A percentile compares a stretch with the other conserved stretches of the same genome.
These are phyloP conservation scores for Naso thynnoides DNA, from an alignment of 2,797 vertebrate species.

Conservation along the genomic window DNA sequence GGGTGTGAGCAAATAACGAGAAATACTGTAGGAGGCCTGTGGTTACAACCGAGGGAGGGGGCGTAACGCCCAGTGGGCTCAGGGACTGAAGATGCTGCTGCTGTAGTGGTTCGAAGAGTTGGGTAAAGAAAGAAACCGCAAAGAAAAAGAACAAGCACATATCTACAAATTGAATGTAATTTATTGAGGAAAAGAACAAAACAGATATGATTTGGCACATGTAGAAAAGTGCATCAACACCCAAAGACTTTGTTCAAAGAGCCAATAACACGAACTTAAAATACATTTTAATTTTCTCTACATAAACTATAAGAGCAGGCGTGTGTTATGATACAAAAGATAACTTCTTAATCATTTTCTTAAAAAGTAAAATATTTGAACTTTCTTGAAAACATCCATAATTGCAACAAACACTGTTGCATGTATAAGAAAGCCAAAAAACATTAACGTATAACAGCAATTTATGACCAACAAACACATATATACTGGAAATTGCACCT, in stretches of 20 bases:
- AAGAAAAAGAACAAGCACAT: not conserved
- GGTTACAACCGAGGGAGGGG: conserved; percentile 39
- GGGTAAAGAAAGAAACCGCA: no score
- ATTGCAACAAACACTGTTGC: conserved; percentile 28
- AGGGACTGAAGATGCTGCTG: conserved; percentile 9
- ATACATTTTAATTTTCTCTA: conserved; percentile 22
- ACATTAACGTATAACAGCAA: conserved; percentile 12
- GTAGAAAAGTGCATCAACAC: conserved; percentile 67
- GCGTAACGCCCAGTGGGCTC: conserved; percentile 18
- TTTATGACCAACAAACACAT: conserved; percentile 1
- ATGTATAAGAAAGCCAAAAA: conserved; percentile 28
- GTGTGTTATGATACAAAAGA: conserved; percentile 16
- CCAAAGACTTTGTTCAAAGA: conserved; percentile 40
- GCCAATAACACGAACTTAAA: conserved; percentile 18
- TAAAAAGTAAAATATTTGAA: conserved; percentile 20
- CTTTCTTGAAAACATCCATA: conserved; percentile 15
- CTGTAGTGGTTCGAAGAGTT: not conserved
- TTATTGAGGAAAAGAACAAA: conserved; percentile 65
- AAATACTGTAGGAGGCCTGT: conserved; percentile 31
- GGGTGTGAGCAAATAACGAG: conserved; percentile 41
- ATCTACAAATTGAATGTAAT: conserved; percentile 14
- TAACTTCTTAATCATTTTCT: not conserved
- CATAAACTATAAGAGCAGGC: not conserved
- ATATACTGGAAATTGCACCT: conserved; percentile 51
- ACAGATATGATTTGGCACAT: conserved; percentile 71